phyloP scores from a whole-genome alignment of 2,113 vertebrate genomes.

The Tetrax tetrax region DNA sequence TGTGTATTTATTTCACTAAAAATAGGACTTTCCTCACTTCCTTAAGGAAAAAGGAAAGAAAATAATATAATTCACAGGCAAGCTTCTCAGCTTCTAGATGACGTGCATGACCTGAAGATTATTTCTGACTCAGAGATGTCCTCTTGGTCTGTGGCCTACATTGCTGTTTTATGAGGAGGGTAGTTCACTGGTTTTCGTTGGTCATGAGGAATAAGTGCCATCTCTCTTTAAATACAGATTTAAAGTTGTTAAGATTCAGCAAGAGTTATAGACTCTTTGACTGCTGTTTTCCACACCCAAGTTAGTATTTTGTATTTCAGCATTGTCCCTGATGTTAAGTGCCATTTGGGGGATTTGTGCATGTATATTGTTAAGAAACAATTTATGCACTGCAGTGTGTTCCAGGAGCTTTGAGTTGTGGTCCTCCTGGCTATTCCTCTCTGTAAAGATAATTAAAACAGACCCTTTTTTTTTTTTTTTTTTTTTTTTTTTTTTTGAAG shows the following conservation, averaged over 20 bases:
- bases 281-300: neutral
- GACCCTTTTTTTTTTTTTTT: neutral
- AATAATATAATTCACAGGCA: neutral
- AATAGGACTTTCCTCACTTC: neutral
- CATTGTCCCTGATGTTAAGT: neutral
- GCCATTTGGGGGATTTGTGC: neutral
- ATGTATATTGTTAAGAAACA: neutral
- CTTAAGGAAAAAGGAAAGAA: neutral
- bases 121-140: neutral
- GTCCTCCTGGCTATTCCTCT: neutral
- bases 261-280: neutral
- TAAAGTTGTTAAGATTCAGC: neutral
- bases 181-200: neutral
- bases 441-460: neutral
- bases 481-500: neutral
- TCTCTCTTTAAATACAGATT: neutral
- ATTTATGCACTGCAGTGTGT: accelerated
- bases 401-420: neutral
- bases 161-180: neutral
- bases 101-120: neutral
- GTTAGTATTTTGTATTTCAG: neutral
- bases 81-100: neutral
- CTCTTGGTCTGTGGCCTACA: neutral
- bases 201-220: neutral
- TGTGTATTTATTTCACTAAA: slow-evolving; percentile 6